These are phyloP conservation scores for Hedya salicella DNA, from an alignment of 2,888 invertebrate species.

Conservation along the genomic window DNA sequence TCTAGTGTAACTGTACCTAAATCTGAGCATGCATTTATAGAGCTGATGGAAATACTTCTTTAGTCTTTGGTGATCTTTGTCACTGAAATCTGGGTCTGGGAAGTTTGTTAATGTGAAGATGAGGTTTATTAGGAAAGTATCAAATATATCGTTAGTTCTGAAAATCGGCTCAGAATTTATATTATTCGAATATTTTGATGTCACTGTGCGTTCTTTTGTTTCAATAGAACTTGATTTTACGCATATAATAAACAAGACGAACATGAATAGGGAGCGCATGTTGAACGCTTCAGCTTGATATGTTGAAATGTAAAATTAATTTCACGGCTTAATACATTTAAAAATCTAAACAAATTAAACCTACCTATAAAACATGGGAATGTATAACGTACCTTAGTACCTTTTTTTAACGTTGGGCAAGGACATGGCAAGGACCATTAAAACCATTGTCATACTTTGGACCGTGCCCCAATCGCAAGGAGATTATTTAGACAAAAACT, in stretches of 20 bases:
- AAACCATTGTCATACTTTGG: too few relatives aligned
- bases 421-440: too few relatives aligned
- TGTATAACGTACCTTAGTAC: too few relatives aligned
- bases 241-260: conserved; percentile 4
- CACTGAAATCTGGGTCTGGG: conserved; percentile 15
- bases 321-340: conserved; percentile 12
- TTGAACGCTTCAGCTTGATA: not conserved
- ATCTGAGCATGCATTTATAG: not conserved
- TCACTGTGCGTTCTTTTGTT: not conserved
- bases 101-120: conserved; percentile 19
- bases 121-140: conserved; percentile 4
- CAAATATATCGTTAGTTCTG: conserved; percentile 4
- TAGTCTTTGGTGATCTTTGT: conserved; percentile 7
- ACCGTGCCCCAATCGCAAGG: too few relatives aligned
- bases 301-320: conserved; percentile 9
- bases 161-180: not conserved
- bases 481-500: too few relatives aligned
- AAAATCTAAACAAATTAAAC: not conserved
- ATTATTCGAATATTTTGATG: not conserved
- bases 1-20: not conserved
- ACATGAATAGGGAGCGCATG: not conserved
- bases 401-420: too few relatives aligned
- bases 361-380: too few relatives aligned
- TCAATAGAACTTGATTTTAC: not conserved
- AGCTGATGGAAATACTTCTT: conserved; percentile 11